phyloP scores from a whole-genome alignment of 2,888 invertebrate species.

The Heteromyza rotundicornis region DNA sequence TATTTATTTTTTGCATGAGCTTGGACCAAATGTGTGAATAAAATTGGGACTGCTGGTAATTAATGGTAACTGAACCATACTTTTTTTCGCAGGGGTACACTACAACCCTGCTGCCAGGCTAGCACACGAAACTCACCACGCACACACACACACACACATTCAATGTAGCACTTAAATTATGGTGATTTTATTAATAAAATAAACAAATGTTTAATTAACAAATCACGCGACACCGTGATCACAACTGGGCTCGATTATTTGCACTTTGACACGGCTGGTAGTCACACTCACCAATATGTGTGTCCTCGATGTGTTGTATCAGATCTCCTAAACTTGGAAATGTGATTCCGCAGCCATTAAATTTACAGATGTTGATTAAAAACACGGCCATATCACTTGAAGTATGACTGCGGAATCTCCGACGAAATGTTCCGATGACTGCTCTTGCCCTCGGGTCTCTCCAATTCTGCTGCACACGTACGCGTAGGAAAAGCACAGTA shows the following conservation, averaged over 20 bases:
- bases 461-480: constrained; percentile 16
- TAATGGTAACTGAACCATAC: too few species aligned
- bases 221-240: constrained; percentile 28
- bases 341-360: constrained; percentile 82
- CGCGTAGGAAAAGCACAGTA: not conserved
- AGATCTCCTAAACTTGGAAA: constrained; percentile 82
- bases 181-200: constrained; percentile 23
- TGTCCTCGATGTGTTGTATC: constrained; percentile 87
- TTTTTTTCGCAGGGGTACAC: too few species aligned
- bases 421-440: constrained; percentile 44
- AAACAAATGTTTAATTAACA: constrained; percentile 28
- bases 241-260: too few species aligned
- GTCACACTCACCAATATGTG: constrained; percentile 77
- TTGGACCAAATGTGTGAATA: too few species aligned
- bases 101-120: too few species aligned
- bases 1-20: too few species aligned
- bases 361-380: constrained; percentile 88
- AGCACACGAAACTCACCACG: constrained; percentile 34
- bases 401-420: constrained; percentile 60
- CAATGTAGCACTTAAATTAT: constrained; percentile 20
- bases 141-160: constrained; percentile 24
- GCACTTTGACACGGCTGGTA: not conserved
- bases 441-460: constrained; percentile 30
- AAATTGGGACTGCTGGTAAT: too few species aligned
- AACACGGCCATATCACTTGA: constrained; percentile 81